Evolutionary conservation across 2,888 invertebrate genomes (phyloP).

Genomic region (Tuberolachnus salignus): DNA sequence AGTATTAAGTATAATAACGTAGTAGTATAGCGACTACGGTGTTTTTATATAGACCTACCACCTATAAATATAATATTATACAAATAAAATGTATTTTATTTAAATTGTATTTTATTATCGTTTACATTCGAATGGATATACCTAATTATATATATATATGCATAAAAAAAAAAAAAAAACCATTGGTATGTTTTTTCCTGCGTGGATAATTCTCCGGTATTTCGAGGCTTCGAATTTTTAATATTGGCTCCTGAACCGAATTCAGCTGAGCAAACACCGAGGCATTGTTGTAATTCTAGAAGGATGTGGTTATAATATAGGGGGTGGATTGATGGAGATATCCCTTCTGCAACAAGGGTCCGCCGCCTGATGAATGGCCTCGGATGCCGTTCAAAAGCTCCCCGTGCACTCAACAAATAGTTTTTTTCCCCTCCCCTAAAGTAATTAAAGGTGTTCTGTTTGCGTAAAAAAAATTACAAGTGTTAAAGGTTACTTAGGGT

Average conservation of each 20-base stretch:
- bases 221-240: constrained; percentile 27
- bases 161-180: too few species aligned
- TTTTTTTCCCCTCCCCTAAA: constrained; percentile 19
- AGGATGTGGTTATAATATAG: constrained; percentile 44
- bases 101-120: too few species aligned
- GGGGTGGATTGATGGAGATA: constrained; percentile 38
- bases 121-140: too few species aligned
- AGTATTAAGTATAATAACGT: too few species aligned
- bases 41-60: too few species aligned
- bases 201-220: background rate
- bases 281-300: constrained; percentile 43
- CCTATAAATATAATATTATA: too few species aligned
- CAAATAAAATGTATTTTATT: too few species aligned
- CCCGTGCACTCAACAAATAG: constrained; percentile 2
- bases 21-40: too few species aligned
- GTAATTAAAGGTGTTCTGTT: constrained; percentile 37
- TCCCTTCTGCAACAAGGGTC: constrained; percentile 37
- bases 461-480: background rate
- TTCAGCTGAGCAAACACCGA: constrained; percentile 44
- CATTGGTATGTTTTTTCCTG: background rate
- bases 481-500: background rate
- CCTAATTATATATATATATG: too few species aligned
- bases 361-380: constrained; percentile 39
- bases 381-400: constrained; percentile 48
- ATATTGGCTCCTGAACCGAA: constrained; percentile 29